Base-by-base conservation (phyloP, 2,113 vertebrate genomes). In the Scomber scombrus region DNA sequence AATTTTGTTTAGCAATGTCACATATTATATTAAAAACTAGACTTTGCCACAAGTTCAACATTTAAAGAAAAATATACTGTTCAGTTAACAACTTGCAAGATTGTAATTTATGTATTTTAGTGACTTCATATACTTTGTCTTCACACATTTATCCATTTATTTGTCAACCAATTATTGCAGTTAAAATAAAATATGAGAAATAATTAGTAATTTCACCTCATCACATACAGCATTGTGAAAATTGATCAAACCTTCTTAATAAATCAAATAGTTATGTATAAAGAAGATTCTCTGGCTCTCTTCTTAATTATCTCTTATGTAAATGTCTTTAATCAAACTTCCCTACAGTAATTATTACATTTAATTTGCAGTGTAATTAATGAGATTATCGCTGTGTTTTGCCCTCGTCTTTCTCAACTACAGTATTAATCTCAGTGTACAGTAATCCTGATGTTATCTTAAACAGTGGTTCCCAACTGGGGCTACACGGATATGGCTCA, bases 331-430 rank as follows among this genome's bases (percentile, higher is more conserved):
- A 80, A 54, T 71, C 61, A 85, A 57, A 49, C 26, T 43, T 26
- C 61, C 68, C 54, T 13, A 18, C 21, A 69, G 58, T 52, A 50
- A 82, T 49, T 34, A 57, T 31, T 49, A 50, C 40, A 54, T 88
- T 70, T 82, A 7, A 79, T 86, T 79, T 85, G 50, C 49, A 18
- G 40, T 10, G 11, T 83, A 80, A 91, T 89, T 92, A 82, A 66
- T 51, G 2, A 65, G 72, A 76, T 89, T 82, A 88, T 89, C 78
- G 56, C 3, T 23, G 15, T 66, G 64, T 74, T 68, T 72, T 78
- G 78, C 45, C 66, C 23, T 26, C 23, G 23, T 26, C 23, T 57
- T 54, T 63, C 10, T 50, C 47, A 57, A 78, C 52, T 73, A 9
- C 52, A n/a, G 50, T 68, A 40, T 73, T 67, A 70, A 52, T 84